A percentile compares a stretch with the other conserved stretches of the same genome.
Evolutionary conservation across 2,888 invertebrate species (phyloP).

Genomic region (Parascotia fuliginaria): DNA sequence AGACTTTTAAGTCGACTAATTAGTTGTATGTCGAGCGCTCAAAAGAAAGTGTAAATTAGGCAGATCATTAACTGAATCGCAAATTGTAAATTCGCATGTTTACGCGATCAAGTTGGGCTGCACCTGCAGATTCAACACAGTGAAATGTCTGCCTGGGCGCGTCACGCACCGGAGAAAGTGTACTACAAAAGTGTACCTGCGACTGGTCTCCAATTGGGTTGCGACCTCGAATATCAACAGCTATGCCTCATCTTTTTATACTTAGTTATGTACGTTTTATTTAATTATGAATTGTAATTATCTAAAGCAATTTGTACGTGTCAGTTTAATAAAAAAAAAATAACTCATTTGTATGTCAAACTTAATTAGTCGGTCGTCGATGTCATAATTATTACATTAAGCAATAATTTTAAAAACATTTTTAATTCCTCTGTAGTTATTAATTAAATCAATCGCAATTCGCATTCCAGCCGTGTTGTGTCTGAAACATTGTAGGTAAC

Average conservation of each 20-base stretch:
- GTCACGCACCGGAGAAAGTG: slow-evolving; percentile 83
- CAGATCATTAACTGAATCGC: slow-evolving; percentile 55
- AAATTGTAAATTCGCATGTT: slow-evolving; percentile 56
- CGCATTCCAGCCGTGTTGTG: not conserved
- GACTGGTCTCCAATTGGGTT: slow-evolving; percentile 82
- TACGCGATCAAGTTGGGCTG: slow-evolving; percentile 46
- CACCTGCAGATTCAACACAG: slow-evolving; percentile 57
- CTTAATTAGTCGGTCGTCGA: not conserved
- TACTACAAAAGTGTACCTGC: slow-evolving; percentile 77
- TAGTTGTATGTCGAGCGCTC: slow-evolving; percentile 38
- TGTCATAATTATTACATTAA: not conserved
- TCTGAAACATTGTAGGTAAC: not conserved
- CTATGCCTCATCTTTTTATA: slow-evolving; percentile 65
- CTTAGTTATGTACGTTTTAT: slow-evolving; percentile 53
- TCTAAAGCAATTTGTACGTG: slow-evolving; percentile 2
- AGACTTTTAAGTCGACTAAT: slow-evolving; percentile 36
- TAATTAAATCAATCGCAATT: not conserved
- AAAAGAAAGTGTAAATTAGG: slow-evolving; percentile 61
- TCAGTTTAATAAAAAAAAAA: slow-evolving; percentile 1
- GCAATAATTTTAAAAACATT: no score
- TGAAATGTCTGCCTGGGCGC: slow-evolving; percentile 73
- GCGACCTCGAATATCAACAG: slow-evolving; percentile 77
- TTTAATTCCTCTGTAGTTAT: not conserved
- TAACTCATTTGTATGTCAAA: not conserved
- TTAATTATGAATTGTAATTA: slow-evolving; percentile 22